Percentiles rank a stretch among this genome's conserved stretches.
phyloP scores from a whole-genome alignment of 37 sponge, comb jelly and placozoan species.

The Cladorhizidae sp. region DNA sequence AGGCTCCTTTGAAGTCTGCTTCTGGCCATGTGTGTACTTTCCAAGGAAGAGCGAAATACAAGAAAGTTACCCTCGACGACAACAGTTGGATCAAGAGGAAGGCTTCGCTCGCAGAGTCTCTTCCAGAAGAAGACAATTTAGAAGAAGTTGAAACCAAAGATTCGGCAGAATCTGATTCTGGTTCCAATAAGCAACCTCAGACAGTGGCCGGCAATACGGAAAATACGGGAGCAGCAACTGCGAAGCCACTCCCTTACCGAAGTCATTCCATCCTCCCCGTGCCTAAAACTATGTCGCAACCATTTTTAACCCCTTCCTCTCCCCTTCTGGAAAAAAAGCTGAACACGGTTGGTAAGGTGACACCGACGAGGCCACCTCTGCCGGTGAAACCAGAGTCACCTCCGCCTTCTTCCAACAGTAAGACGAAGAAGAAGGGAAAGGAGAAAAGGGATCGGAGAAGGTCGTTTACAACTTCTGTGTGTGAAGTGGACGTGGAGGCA shows the following conservation, averaged over 20 bases:
- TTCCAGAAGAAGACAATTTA: background rate
- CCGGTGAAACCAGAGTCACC: background rate
- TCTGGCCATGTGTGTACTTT: background rate
- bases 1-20: background rate
- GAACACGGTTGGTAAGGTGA: background rate
- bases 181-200: background rate
- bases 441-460: too few species aligned
- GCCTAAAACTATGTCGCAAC: background rate
- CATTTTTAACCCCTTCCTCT: background rate
- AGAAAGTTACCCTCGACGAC: slow-evolving; percentile 16
- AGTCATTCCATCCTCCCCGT: slow-evolving; percentile 28
- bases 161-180: too few species aligned
- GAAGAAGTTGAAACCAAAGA: too few species aligned
- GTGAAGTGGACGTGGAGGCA: too few species aligned
- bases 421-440: background rate
- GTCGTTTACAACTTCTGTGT: too few species aligned
- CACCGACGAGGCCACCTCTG: background rate
- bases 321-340: background rate
- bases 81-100: slow-evolving; percentile 40
- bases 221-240: background rate
- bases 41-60: background rate
- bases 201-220: too few species aligned
- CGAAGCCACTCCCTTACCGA: slow-evolving; percentile 9
- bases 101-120: background rate
- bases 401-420: background rate